Conservation (phyloP, 2,113 vertebrate genomes). For the Chascanopsetta lugubris region DNA sequence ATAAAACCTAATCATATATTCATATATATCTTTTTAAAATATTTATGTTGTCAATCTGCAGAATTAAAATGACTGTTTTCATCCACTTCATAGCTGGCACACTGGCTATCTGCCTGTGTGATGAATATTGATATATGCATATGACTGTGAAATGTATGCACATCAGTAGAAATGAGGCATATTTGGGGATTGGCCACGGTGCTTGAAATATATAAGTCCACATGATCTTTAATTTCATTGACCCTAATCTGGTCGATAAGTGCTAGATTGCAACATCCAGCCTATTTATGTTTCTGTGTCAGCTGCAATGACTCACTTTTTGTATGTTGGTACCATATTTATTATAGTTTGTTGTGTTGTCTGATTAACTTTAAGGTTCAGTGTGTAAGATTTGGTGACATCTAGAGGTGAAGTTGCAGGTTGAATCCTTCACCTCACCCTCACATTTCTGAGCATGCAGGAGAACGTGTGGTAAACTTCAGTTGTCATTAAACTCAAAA, state of each 20-base stretch:
- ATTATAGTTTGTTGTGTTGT: too few relatives aligned
- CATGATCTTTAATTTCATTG: background rate
- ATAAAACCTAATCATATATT: too few relatives aligned
- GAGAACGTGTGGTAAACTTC: too few relatives aligned
- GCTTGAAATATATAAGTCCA: background rate
- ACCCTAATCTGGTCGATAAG: background rate
- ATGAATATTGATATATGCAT: background rate
- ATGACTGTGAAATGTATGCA: background rate
- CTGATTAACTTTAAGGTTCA: too few relatives aligned
- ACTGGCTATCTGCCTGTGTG: background rate
- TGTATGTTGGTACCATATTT: slow-evolving; percentile 22
- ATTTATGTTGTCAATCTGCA: background rate
- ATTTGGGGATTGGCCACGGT: background rate
- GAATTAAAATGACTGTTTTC: background rate
- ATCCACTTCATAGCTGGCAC: background rate
- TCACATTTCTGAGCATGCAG: too few relatives aligned
- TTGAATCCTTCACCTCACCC: too few relatives aligned
- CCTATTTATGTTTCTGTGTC: background rate
- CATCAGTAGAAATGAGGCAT: background rate
- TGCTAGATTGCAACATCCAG: background rate
- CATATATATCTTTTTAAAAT: too few relatives aligned
- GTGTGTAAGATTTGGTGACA: too few relatives aligned
- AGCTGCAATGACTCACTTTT: background rate
- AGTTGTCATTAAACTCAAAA: too few relatives aligned
- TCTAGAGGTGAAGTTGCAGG: too few relatives aligned